Evolutionary conservation across 2,888 invertebrate species (phyloP).

Genomic region (Nesidiocoris tenuis): DNA sequence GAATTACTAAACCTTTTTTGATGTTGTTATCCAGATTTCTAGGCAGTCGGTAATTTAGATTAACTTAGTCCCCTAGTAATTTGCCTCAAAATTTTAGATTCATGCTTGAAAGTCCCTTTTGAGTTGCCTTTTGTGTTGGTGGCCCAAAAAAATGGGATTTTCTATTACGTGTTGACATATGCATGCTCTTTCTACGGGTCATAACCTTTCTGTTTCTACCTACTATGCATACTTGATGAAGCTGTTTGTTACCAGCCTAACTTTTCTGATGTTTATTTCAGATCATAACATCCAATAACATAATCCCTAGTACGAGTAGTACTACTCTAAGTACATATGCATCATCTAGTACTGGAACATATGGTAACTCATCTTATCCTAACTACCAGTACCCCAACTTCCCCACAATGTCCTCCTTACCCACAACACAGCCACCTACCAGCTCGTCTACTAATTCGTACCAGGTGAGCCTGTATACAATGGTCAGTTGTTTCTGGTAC

Average conservation of each 20-base stretch:
- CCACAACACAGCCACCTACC: constrained; percentile 37
- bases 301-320: constrained; percentile 46
- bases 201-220: neutral
- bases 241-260: constrained; percentile 39
- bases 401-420: constrained; percentile 39
- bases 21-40: too few relatives aligned
- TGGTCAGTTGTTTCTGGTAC: neutral
- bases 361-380: constrained; percentile 46
- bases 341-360: constrained; percentile 45
- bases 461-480: constrained; percentile 36
- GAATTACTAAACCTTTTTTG: too few relatives aligned
- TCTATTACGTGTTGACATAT: too few relatives aligned
- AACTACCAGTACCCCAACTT: constrained; percentile 45
- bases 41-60: too few relatives aligned
- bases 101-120: too few relatives aligned
- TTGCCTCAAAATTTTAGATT: too few relatives aligned
- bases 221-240: constrained; percentile 2
- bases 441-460: constrained; percentile 44
- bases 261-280: constrained; percentile 41
- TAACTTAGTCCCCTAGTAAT: too few relatives aligned
- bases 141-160: too few relatives aligned
- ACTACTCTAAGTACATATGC: constrained; percentile 46
- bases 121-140: too few relatives aligned
- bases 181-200: constrained; percentile 14
- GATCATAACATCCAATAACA: constrained; percentile 45